A percentile compares a stretch with the other conserved stretches of the same genome.
Conservation (phyloP, 2,888 invertebrate species). For the Heteromurus nitidus region DNA sequence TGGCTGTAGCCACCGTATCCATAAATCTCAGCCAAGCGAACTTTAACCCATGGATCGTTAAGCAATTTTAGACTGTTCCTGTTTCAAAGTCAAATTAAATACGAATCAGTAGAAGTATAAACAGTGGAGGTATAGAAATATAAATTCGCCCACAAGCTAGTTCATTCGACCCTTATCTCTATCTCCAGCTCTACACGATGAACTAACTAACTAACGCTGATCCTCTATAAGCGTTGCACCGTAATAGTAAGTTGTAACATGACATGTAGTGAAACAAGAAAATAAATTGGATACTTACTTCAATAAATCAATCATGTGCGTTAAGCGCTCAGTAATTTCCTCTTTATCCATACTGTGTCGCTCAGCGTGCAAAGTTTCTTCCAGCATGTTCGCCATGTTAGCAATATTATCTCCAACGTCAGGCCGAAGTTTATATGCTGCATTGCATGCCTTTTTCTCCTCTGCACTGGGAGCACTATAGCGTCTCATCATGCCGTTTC, state of each 20-base stretch:
- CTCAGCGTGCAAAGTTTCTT: not conserved
- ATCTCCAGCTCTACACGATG: too few species aligned
- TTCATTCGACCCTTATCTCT: too few species aligned
- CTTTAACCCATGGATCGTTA: slow-evolving; percentile 1
- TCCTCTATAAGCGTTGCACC: too few species aligned
- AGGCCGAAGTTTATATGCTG: not conserved
- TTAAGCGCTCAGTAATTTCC: not conserved
- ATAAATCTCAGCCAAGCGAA: slow-evolving; percentile 3
- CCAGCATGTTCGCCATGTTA: not conserved
- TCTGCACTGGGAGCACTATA: not conserved
- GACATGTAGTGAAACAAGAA: too few species aligned
- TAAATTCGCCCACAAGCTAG: too few species aligned
- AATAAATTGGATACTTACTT: not conserved
- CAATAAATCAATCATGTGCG: not conserved
- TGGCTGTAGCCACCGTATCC: not conserved
- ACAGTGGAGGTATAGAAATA: too few species aligned
- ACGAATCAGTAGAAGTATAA: too few species aligned
- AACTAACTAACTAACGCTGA: too few species aligned
- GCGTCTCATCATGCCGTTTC: not conserved
- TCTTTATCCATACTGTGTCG: not conserved
- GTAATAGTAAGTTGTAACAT: too few species aligned
- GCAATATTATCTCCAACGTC: not conserved
- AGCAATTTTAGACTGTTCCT: not conserved
- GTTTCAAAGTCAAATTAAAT: not conserved
- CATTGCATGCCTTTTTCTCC: not conserved